Conservation (phyloP, 2,888 invertebrate species). For the Pemphredon lugubris region DNA sequence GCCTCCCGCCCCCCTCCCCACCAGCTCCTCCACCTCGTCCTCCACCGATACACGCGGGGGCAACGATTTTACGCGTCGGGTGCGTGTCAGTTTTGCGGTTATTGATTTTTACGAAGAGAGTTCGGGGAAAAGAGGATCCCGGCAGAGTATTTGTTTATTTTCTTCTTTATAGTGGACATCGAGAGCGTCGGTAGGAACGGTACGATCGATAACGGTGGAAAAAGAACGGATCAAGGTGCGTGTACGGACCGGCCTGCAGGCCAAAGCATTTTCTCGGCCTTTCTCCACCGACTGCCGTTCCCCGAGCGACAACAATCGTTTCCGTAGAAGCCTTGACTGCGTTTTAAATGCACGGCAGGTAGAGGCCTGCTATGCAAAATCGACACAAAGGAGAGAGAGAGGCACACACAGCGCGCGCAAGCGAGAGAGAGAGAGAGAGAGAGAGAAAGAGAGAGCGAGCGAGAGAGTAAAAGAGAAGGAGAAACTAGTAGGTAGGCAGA, state of each 20-base stretch:
- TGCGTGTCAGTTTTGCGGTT: no score
- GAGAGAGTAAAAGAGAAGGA: constrained; percentile 52
- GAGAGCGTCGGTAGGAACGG: not conserved
- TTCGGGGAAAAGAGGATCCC: no score
- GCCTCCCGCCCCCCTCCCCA: no score
- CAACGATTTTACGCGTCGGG: no score
- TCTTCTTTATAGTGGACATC: no score
- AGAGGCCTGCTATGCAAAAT: constrained; percentile 71
- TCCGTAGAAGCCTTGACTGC: constrained; percentile 69
- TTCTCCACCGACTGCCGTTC: constrained; percentile 58
- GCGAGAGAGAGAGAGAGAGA: constrained; percentile 47
- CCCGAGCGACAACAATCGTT: constrained; percentile 65
- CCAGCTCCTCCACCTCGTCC: no score
- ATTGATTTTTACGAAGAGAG: no score
- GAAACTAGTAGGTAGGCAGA: constrained; percentile 37
- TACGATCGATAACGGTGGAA: constrained; percentile 9
- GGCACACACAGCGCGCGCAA: no score
- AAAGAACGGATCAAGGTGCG: constrained; percentile 38
- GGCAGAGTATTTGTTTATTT: no score
- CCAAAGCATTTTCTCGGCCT: constrained; percentile 56
- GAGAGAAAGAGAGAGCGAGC: no score
- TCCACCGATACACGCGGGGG: no score
- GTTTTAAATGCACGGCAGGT: constrained; percentile 71
- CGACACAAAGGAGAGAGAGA: constrained; percentile 60
- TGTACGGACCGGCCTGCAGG: constrained; percentile 6